Evolutionary conservation across 2,797 vertebrate genomes (phyloP).

Genomic region (Pseudomugil tenellus): DNA sequence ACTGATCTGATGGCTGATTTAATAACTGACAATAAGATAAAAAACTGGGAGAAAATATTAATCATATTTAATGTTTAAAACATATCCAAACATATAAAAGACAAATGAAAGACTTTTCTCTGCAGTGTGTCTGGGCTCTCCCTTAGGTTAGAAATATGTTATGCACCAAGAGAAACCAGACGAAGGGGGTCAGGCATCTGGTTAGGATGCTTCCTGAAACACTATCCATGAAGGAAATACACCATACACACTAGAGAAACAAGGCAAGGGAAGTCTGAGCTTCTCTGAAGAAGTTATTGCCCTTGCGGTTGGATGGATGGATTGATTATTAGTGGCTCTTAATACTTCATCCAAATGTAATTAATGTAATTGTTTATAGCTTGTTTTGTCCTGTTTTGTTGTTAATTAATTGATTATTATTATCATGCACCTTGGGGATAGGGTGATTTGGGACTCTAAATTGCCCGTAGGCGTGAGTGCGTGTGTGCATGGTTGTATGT

Average conservation of each 20-base stretch:
- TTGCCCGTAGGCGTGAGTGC: too few relatives aligned
- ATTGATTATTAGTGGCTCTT: too few relatives aligned
- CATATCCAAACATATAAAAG: not conserved
- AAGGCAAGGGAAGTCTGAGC: too few relatives aligned
- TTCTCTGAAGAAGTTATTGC: too few relatives aligned
- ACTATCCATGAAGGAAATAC: not conserved
- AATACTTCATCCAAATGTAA: too few relatives aligned
- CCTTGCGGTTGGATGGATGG: not conserved
- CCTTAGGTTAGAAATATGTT: not conserved
- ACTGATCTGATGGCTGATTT: constrained; percentile 15
- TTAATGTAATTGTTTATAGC: too few relatives aligned
- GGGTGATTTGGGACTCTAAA: too few relatives aligned
- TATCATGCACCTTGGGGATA: too few relatives aligned
- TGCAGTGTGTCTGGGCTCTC: too few relatives aligned
- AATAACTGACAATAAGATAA: not conserved
- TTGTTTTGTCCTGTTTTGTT: too few relatives aligned
- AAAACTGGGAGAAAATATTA: not conserved
- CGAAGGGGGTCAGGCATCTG: not conserved
- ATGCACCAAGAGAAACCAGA: not conserved
- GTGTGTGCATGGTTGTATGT: too few relatives aligned
- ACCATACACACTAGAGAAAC: not conserved
- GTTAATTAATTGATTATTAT: too few relatives aligned
- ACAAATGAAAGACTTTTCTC: not conserved
- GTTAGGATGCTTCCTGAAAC: not conserved
- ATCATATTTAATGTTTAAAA: not conserved